Base-by-base conservation (phyloP, 2,113 vertebrate genomes). In the Ovis canadensis region DNA sequence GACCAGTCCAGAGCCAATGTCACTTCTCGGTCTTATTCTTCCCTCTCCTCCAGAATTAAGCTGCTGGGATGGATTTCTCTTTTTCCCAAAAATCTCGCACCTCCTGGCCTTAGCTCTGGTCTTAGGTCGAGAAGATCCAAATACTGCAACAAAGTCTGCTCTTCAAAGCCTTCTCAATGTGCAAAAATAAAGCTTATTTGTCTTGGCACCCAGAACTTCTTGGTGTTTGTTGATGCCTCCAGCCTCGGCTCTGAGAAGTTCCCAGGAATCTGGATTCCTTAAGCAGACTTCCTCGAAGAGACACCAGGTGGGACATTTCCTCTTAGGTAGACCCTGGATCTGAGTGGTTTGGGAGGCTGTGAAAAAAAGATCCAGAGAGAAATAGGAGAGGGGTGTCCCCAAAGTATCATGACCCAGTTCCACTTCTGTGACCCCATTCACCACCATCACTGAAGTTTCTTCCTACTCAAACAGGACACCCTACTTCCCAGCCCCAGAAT, bases 171-270 rank as follows among this genome's bases (percentile, higher is more conserved):
- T 81, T 57, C 4, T 80, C 50, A 10, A 0, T 13, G 5, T 45
- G 23, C 15, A 88, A 36, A 93, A 98, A 98, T 97, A 98, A 98
- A 98, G 45, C 11, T 43, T 43, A 15, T 48, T 45, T 96, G 78
- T 59, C 14, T 71, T 9, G n/a, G 16, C 21, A 48, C 11, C 27
- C 33, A 64, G 16, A 74, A 7, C 13, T 64, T 81, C 31, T 36
- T 52, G 40, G 40, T 91, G 29, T 93, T 87, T 78, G 8, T 90
- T 59, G 6, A 88, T 81, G 31, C 7, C 10, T 23, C 15, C 12
- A 23, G 57, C 21, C 57, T 91, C 5, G 0, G 92, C 48, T 54
- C 50, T 33, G 48, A 3, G 16, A n/a, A 55, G 2, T 10, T 23
- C 36, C 16, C 11, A 6, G 45, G 45, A 82, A 57, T 19, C 40